These are phyloP conservation scores for Stegophylla sp. DNA, from an alignment of 2,888 invertebrate genomes.

Conservation along the genomic window DNA sequence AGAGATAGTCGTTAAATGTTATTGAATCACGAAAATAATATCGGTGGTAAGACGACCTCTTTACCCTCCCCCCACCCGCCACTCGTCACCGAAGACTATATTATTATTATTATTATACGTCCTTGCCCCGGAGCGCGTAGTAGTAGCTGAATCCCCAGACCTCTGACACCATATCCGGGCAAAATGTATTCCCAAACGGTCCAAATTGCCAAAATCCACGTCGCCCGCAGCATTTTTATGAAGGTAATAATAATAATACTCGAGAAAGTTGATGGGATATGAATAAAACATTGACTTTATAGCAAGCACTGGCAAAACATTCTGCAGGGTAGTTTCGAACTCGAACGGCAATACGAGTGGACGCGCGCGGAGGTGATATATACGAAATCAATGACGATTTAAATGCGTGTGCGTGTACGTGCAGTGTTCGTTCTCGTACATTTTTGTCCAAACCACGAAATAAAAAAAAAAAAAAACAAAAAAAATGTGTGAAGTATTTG, in stretches of 20 bases:
- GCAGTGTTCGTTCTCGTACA: too few species aligned
- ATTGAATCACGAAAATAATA: slow-evolving; percentile 35
- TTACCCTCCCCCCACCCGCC: too few species aligned
- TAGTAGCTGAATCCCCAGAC: slow-evolving; percentile 17
- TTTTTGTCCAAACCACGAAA: too few species aligned
- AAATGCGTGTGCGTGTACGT: not conserved
- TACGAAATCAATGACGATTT: slow-evolving; percentile 22
- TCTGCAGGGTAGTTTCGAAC: slow-evolving; percentile 20
- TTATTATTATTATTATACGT: too few species aligned
- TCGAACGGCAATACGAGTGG: not conserved
- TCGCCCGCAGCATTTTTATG: slow-evolving; percentile 42
- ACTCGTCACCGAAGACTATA: not conserved
- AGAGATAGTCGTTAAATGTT: slow-evolving; percentile 36
- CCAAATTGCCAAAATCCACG: slow-evolving; percentile 47
- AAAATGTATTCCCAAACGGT: slow-evolving; percentile 33
- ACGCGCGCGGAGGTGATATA: not conserved
- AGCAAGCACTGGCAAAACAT: not conserved
- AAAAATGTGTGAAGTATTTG: too few species aligned
- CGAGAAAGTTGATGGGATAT: slow-evolving; percentile 26
- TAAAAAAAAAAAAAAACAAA: too few species aligned
- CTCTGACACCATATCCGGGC: slow-evolving; percentile 20
- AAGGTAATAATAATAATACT: slow-evolving; percentile 51
- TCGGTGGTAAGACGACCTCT: not conserved
- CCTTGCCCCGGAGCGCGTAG: slow-evolving; percentile 3
- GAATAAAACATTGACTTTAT: slow-evolving; percentile 47